These are phyloP conservation scores for Parauchenoglanis punctatus DNA, from an alignment of 2,797 vertebrate species.

Conservation along the genomic window DNA sequence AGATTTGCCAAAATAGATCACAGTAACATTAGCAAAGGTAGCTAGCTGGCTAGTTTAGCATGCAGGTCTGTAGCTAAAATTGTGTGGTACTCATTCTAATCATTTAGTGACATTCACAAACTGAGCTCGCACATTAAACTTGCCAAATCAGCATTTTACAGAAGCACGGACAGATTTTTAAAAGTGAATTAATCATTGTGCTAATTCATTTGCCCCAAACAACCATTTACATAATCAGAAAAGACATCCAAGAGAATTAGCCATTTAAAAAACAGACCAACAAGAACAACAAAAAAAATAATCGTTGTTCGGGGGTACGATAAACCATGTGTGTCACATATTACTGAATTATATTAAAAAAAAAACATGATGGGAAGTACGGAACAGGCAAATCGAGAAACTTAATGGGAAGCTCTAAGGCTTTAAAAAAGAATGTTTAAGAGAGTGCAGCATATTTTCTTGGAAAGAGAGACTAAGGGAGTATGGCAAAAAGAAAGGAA, in stretches of 20 bases:
- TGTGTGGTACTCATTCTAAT: neutral
- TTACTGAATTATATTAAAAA: neutral
- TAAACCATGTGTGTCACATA: neutral
- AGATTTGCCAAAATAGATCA: neutral
- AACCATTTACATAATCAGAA: neutral
- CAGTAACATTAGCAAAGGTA: neutral
- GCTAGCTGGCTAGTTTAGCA: neutral
- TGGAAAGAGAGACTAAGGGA: no score
- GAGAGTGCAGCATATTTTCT: neutral
- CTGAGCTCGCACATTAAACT: neutral
- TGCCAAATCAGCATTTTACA: neutral
- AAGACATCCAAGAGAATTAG: neutral
- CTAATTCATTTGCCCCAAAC: neutral
- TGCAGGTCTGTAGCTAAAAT: neutral
- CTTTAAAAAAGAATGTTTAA: neutral
- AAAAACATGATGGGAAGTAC: neutral
- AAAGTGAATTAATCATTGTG: neutral
- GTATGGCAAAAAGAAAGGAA: no score
- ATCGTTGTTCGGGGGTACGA: no score
- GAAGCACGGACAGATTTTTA: neutral
- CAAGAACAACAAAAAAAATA: no score
- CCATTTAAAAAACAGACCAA: neutral
- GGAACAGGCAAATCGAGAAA: neutral
- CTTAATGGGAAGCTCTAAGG: neutral
- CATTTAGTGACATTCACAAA: neutral